These are phyloP conservation scores for Caretta caretta DNA, from an alignment of 2,113 vertebrate genomes.

Conservation along the genomic window DNA sequence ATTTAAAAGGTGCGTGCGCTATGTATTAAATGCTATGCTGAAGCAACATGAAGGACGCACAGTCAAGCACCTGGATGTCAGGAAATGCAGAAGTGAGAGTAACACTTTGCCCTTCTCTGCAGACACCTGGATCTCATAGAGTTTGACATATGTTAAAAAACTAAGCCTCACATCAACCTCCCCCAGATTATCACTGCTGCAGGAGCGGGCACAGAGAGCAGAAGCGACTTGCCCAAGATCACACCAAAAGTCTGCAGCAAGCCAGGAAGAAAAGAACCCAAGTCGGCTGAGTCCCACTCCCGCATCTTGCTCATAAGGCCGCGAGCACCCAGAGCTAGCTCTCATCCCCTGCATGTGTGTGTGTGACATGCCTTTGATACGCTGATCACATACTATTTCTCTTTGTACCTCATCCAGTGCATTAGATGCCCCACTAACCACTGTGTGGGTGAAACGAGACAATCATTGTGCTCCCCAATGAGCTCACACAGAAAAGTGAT, in stretches of 20 bases:
- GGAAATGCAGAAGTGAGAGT: not conserved
- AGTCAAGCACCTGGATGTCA: not conserved
- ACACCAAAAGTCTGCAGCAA: not conserved
- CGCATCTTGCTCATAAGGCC: not conserved
- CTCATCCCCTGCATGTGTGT: not conserved
- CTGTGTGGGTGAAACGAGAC: not conserved
- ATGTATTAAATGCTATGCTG: not conserved
- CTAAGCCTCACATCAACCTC: not conserved
- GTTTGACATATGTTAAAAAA: not conserved
- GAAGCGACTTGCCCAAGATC: not conserved
- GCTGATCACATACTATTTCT: not conserved
- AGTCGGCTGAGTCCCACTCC: not conserved
- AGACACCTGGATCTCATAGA: accelerated
- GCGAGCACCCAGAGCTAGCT: not conserved
- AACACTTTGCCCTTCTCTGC: not conserved
- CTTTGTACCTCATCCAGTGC: not conserved
- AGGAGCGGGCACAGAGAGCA: not conserved
- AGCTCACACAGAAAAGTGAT: not conserved
- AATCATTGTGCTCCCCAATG: not conserved
- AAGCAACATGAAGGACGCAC: not conserved
- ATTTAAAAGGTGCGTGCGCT: constrained; percentile 30
- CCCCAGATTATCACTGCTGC: accelerated
- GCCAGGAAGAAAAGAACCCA: not conserved
- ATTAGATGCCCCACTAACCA: not conserved
- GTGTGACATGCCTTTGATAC: not conserved